Conservation (phyloP, 2,888 invertebrate genomes). For the Eutolmus rufibarbis region DNA sequence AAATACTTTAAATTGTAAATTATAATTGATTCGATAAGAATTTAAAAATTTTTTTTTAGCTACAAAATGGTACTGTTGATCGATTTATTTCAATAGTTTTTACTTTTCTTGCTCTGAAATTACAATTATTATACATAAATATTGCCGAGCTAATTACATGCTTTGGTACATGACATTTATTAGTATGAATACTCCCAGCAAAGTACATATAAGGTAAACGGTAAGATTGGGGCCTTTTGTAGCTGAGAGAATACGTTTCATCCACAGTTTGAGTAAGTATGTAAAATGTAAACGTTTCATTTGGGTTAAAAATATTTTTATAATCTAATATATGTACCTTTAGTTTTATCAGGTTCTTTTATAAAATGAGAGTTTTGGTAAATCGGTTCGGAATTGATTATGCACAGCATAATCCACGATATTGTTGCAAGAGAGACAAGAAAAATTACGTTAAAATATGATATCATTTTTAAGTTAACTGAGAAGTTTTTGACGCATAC, state of each 20-base stretch:
- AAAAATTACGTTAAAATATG: conserved; percentile 1
- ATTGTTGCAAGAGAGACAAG: neutral
- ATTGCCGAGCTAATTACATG: neutral
- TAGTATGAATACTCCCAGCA: neutral
- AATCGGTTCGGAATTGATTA: neutral
- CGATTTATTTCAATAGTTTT: too few species aligned
- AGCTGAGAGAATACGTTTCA: neutral
- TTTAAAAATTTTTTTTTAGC: too few species aligned
- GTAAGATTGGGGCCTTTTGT: neutral
- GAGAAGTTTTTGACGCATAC: neutral
- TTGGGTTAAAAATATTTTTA: neutral
- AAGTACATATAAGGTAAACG: neutral
- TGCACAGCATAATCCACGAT: conserved; percentile 10
- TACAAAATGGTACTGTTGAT: too few species aligned
- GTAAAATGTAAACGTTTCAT: neutral
- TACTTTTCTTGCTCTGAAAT: conserved; percentile 4
- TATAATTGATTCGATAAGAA: too few species aligned
- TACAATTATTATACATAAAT: neutral
- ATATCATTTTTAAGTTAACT: neutral
- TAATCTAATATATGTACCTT: neutral
- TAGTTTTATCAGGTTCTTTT: neutral
- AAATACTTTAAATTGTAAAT: too few species aligned
- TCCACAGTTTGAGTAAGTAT: neutral
- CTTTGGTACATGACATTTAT: neutral
- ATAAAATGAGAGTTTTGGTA: neutral